Percentiles rank a stretch among this genome's conserved stretches.
phyloP scores from a whole-genome alignment of 2,113 vertebrate species.

The Esox niger region DNA sequence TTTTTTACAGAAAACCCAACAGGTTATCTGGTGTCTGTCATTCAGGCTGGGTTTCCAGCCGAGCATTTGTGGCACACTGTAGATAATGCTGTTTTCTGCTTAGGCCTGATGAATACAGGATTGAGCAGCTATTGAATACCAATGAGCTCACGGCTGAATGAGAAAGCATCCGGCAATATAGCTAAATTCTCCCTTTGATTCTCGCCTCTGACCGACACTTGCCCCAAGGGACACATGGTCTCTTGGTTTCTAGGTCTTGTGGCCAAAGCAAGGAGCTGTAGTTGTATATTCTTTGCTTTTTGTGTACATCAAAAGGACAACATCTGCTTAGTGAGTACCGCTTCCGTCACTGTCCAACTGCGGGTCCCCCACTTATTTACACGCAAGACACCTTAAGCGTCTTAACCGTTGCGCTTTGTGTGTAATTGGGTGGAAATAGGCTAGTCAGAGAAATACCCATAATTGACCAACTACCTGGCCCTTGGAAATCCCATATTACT shows the following conservation, averaged over 20 bases:
- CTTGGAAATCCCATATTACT: slow-evolving; percentile 28
- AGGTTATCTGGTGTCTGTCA: neutral
- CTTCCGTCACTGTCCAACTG: too few relatives aligned
- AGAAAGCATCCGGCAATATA: neutral
- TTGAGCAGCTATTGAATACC: neutral
- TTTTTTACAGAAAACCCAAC: neutral
- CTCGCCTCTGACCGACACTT: too few relatives aligned
- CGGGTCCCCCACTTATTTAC: too few relatives aligned
- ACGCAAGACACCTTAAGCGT: too few relatives aligned
- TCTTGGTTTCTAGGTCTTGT: neutral
- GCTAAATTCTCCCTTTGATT: neutral
- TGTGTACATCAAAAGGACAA: too few relatives aligned
- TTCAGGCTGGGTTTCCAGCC: neutral
- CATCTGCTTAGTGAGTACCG: too few relatives aligned
- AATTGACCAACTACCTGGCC: slow-evolving; percentile 19
- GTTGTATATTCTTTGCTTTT: too few relatives aligned
- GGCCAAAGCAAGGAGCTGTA: neutral
- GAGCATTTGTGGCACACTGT: neutral
- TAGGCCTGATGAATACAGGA: neutral
- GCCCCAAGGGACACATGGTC: too few relatives aligned
- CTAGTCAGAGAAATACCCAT: neutral
- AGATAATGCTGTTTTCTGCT: neutral
- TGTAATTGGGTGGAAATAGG: neutral
- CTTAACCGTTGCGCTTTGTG: neutral
- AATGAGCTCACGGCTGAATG: neutral